Evolutionary conservation across 1,140 invertebrate genomes (phyloP), one percentile per base, ranked within the genome.

Genomic region (Drosophila lacertosa): DNA sequence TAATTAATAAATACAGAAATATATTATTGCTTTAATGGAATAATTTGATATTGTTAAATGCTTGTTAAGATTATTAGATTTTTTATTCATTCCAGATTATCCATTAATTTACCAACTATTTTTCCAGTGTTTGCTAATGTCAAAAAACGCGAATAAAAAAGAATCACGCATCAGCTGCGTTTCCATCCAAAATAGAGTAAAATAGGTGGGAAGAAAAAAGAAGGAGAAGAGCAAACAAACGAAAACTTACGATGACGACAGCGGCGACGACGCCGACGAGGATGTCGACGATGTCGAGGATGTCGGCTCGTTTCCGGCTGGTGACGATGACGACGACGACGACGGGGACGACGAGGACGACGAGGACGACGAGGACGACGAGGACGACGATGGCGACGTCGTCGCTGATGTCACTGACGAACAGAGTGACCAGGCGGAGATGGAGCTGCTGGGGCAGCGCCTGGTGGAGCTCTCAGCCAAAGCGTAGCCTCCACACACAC

Each of bases 351-450:
- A 50, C 9, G 39, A 68, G 24, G 63, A 69, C 47, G 60, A 59
- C 32, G 69, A 50, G 62, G 69, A 68, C 62, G 63, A 48, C 42
- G 65, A 45, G 47, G 47, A 51, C 54, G 35, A 59, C 42, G 47
- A 57, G 13, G 33, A 47, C 22, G 15, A 18, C n/a, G 18, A 11
- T 4, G 32, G 40, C 42, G 54, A 51, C 48, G 57, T 50, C 9
- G 39, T 16, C 37, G 62, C 54, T 84, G 81, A 88, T 81, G 74
- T 50, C 51, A 53, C 82, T 88, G 82, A 86, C 74, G 82, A 86
- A 66, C 66, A 75, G 35, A 67, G 67, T 69, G 66, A 54, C 69
- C 63, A 62, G 57, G 16, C 32, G 29, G 24, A 53, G 57, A 5
- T 18, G 54, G 18, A 48, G 51, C 20, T 18, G 40, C 6, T 5